Evolutionary conservation across 37 sponge, comb jelly and placozoan species (phyloP), one percentile per base, ranked within the genome.

Genomic region (Petrosia ficiformis): DNA sequence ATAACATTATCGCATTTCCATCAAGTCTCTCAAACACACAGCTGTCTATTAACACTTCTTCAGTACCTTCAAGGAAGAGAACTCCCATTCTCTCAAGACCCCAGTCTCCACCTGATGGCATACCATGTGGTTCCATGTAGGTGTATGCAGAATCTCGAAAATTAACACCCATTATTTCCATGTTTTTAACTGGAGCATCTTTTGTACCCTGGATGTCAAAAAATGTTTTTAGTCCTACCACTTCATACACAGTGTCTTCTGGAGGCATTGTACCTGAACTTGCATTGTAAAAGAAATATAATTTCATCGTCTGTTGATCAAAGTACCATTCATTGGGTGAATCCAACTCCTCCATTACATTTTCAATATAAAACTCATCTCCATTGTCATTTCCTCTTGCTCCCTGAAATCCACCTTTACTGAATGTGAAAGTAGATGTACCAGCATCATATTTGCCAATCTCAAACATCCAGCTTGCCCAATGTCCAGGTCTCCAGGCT

Each of bases 381-480:
- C n/a, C n/a, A n/a, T n/a, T n/a, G n/a, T n/a, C n/a, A n/a, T n/a
- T n/a, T n/a, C n/a, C n/a, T n/a, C n/a, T n/a, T n/a, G n/a, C n/a
- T n/a, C n/a, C n/a, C n/a, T n/a, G n/a, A n/a, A n/a, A n/a, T n/a
- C n/a, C n/a, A n/a, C n/a, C n/a, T 57, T 44, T 73, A 33, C 71
- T 43, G 37, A 80, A 80, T 8, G 35, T 74, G 22, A 80, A 73
- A 8, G 54, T 74, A 25, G 57, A n/a, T 11, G 14, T 71, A 3
- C 57, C 71, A 25, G 71, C 57, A 35, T 72, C 61, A 56, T 73
- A 54, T 6, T 52, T 2, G 21, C 56, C 57, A 10, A 80, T 39
- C 35, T 80, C 71, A 56, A 80, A 80, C 72, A 80, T 73, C 80
- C 80, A 80, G 30, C 71, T 80, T 19, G 71, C 80, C 80, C 80